Evolutionary conservation across 1,140 invertebrate species (phyloP).

Genomic region (Aporrectodea caliginosa): DNA sequence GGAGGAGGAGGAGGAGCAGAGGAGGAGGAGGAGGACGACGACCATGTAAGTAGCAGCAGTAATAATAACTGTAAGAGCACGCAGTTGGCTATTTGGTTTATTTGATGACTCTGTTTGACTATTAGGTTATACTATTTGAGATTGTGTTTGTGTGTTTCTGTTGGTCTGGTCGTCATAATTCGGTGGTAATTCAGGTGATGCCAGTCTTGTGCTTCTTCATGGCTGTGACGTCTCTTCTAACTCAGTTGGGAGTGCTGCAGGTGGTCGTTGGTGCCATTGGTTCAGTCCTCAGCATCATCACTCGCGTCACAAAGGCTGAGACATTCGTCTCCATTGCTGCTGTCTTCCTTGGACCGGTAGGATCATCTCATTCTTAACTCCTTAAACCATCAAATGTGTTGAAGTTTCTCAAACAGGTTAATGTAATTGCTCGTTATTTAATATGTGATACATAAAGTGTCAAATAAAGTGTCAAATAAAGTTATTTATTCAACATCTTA

Average conservation of each 20-base stretch:
- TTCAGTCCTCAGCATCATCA: neutral
- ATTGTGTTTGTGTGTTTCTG: neutral
- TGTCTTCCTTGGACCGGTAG: constrained; percentile 8
- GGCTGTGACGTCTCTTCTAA: neutral
- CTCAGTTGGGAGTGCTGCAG: neutral
- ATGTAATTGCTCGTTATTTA: too few relatives aligned
- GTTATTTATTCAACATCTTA: too few relatives aligned
- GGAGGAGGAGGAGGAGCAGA: too few relatives aligned
- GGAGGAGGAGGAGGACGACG: too few relatives aligned
- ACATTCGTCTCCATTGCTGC: neutral
- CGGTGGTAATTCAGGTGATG: neutral
- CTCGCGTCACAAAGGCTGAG: constrained; percentile 1
- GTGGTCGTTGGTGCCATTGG: neutral
- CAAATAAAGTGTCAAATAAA: too few relatives aligned
- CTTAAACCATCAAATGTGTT: too few relatives aligned
- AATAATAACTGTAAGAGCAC: neutral
- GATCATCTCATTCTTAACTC: too few relatives aligned
- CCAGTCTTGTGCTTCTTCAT: constrained; percentile 3
- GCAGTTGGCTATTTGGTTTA: neutral
- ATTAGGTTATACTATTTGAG: neutral
- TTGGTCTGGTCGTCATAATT: too few relatives aligned
- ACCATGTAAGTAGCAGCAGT: too few relatives aligned
- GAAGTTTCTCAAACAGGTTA: too few relatives aligned
- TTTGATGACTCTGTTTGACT: neutral
- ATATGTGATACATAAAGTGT: too few relatives aligned